These are phyloP conservation scores for Apotomis capreana DNA, from an alignment of 2,888 invertebrate species.

Conservation along the genomic window DNA sequence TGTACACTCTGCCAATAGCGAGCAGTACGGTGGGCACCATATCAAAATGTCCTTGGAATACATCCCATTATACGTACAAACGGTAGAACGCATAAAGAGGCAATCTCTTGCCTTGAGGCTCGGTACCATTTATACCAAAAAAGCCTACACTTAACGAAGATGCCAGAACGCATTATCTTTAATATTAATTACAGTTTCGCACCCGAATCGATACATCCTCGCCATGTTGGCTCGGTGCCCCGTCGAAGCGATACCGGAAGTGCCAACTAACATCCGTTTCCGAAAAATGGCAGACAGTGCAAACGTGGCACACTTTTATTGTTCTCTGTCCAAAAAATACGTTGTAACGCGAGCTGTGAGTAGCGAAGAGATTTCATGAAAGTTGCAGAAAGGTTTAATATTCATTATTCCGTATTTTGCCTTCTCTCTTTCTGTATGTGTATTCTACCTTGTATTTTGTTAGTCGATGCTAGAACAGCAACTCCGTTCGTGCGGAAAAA, in stretches of 20 bases:
- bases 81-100: too few species aligned
- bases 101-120: too few species aligned
- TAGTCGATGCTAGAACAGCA: too few species aligned
- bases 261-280: constrained; percentile 75
- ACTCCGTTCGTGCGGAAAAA: too few species aligned
- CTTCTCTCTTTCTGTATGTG: neutral
- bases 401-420: neutral
- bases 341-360: constrained; percentile 43
- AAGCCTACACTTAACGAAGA: too few species aligned
- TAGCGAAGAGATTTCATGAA: constrained; percentile 9
- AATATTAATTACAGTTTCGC: constrained; percentile 45
- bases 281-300: constrained; percentile 63
- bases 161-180: neutral
- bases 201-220: constrained; percentile 39
- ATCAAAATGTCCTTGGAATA: too few species aligned
- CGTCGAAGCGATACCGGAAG: constrained; percentile 62
- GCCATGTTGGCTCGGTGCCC: constrained; percentile 67
- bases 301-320: constrained; percentile 62
- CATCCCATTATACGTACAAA: too few species aligned
- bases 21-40: too few species aligned
- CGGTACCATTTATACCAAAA: too few species aligned
- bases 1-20: too few species aligned
- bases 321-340: constrained; percentile 58
- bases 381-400: neutral
- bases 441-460: too few species aligned